Evolutionary conservation across 2,113 vertebrate species (phyloP).

Genomic region (Oplegnathus fasciatus): DNA sequence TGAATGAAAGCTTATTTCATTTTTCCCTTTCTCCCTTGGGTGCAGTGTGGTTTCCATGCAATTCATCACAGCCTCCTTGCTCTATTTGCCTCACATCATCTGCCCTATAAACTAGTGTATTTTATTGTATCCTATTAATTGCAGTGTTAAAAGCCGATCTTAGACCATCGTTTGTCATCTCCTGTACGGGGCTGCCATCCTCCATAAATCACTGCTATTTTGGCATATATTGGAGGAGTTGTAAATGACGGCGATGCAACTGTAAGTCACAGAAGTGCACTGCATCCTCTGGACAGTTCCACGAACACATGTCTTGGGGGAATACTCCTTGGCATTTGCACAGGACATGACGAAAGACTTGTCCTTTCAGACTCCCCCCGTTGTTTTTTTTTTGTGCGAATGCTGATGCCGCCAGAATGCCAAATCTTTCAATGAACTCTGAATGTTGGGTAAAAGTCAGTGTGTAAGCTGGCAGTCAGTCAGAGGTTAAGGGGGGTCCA

Average conservation of each 20-base stretch:
- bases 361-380: slow-evolving; percentile 31
- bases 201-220: slow-evolving; percentile 55
- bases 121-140: slow-evolving; percentile 74
- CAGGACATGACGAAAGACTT: slow-evolving; percentile 51
- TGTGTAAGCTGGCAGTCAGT: slow-evolving; percentile 58
- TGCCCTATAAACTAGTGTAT: slow-evolving; percentile 53
- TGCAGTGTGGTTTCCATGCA: slow-evolving; percentile 4
- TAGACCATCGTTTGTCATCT: slow-evolving; percentile 48
- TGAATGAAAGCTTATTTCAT: slow-evolving; percentile 7
- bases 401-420: slow-evolving; percentile 14
- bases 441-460: slow-evolving; percentile 44
- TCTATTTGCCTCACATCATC: slow-evolving; percentile 46
- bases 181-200: slow-evolving; percentile 26
- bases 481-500: slow-evolving; percentile 18
- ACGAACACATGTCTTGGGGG: slow-evolving; percentile 14
- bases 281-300: slow-evolving; percentile 41
- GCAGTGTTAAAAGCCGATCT: slow-evolving; percentile 59
- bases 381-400: slow-evolving; percentile 4
- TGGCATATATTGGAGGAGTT: slow-evolving; percentile 21
- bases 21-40: slow-evolving; percentile 9
- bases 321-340: slow-evolving; percentile 68
- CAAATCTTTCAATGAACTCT: slow-evolving; percentile 60
- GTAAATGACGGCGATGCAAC: slow-evolving; percentile 32
- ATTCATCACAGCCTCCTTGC: slow-evolving; percentile 38
- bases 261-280: slow-evolving; percentile 37